phyloP scores from a whole-genome alignment of 2,888 invertebrate genomes.

The Diadromus collaris region DNA sequence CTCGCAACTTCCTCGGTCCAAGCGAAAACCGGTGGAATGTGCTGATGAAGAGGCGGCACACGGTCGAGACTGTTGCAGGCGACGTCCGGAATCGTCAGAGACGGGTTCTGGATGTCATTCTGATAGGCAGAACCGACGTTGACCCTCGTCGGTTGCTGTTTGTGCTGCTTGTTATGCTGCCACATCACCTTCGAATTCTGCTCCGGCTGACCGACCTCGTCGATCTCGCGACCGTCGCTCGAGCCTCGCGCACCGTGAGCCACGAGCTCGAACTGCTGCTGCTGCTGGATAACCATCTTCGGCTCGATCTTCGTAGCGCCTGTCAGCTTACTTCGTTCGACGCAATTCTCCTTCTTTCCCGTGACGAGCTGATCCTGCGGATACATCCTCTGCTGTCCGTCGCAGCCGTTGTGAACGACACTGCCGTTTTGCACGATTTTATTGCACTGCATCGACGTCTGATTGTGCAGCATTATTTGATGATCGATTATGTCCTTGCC shows the following conservation, averaged over 20 bases:
- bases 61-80: slow-evolving; percentile 85
- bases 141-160: slow-evolving; percentile 57
- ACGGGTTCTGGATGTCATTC: slow-evolving; percentile 29
- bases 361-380: slow-evolving; percentile 74
- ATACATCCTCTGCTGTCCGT: slow-evolving; percentile 73
- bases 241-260: slow-evolving; percentile 23
- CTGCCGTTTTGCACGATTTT: slow-evolving; percentile 73
- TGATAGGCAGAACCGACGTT: slow-evolving; percentile 54
- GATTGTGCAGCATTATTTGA: slow-evolving; percentile 74
- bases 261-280: slow-evolving; percentile 62
- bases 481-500: slow-evolving; percentile 71
- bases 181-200: slow-evolving; percentile 29
- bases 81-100: slow-evolving; percentile 72
- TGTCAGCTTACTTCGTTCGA: slow-evolving; percentile 76
- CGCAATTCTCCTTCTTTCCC: slow-evolving; percentile 71
- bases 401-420: slow-evolving; percentile 68
- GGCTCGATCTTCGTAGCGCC: slow-evolving; percentile 67
- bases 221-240: slow-evolving; percentile 51
- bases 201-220: slow-evolving; percentile 23
- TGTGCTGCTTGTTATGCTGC: slow-evolving; percentile 56
- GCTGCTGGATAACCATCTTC: slow-evolving; percentile 70
- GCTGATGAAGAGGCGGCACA: slow-evolving; percentile 88
- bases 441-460: slow-evolving; percentile 72
- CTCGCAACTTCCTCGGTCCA: slow-evolving; percentile 84
- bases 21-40: slow-evolving; percentile 82